Conservation (phyloP, 2,888 invertebrate genomes). For the Tillus elongatus region DNA sequence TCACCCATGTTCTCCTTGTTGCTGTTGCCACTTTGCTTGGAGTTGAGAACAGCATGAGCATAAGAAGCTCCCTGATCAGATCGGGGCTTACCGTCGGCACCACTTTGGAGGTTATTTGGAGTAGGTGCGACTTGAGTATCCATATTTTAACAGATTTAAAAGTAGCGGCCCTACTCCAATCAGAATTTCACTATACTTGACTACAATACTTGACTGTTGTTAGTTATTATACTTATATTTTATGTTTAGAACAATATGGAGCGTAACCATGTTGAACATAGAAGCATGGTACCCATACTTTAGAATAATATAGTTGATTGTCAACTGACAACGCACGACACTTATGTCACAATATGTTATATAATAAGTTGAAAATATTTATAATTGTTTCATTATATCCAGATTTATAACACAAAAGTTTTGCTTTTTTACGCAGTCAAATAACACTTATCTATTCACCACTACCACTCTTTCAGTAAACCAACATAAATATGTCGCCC, state of each 20-base stretch:
- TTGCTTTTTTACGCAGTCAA: too few species aligned
- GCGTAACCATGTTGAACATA: slow-evolving; percentile 40
- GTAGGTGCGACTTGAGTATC: slow-evolving; percentile 31
- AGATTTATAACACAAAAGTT: too few species aligned
- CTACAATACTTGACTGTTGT: slow-evolving; percentile 22
- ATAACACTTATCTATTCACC: too few species aligned
- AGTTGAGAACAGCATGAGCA: slow-evolving; percentile 61
- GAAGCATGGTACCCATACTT: slow-evolving; percentile 38
- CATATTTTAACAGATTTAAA: slow-evolving; percentile 24
- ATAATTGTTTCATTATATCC: too few species aligned
- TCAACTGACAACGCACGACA: too few species aligned
- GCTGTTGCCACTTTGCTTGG: slow-evolving; percentile 34
- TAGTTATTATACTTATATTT: slow-evolving; percentile 23
- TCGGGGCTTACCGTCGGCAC: slow-evolving; percentile 25
- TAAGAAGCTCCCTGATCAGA: slow-evolving; percentile 54
- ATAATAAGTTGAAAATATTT: too few species aligned
- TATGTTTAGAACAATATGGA: slow-evolving; percentile 39
- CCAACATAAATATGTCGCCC: too few species aligned
- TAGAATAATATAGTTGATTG: too few species aligned
- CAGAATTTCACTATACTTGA: slow-evolving; percentile 16
- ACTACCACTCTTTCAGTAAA: too few species aligned
- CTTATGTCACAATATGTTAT: too few species aligned
- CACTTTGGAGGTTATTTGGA: slow-evolving; percentile 26
- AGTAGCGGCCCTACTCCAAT: slow-evolving; percentile 10
- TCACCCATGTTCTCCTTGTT: slow-evolving; percentile 35